Base-by-base conservation (phyloP, 1,140 invertebrate species). In the Solenopsis invicta region DNA sequence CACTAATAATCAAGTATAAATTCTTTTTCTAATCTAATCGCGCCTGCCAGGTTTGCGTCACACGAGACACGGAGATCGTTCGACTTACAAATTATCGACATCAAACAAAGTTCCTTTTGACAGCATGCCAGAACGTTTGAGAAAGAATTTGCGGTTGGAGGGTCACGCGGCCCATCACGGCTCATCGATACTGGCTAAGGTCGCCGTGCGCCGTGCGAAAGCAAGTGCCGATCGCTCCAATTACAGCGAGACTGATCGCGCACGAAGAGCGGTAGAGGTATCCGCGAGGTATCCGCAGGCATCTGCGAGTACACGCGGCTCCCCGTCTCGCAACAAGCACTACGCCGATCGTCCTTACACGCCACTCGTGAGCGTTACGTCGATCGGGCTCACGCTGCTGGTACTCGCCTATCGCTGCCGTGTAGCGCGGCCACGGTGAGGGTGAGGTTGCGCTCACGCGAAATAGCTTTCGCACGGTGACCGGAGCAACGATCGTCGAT, bases 151-250 rank as follows among this genome's bases (percentile, higher is more conserved):
- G 75, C 91, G 91, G 91, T 90, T 87, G 69, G 77, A 85, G 77
- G 82, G 61, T 89, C 85, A 75, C 87, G 90, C 90, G 86, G 81
- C 18, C 41, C 41, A 87, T 72, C 85, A 71, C 41, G 81, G 67
- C 74, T 72, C 80, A 37, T 64, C 77, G 61, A 66, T 69, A 66
- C 74, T 62, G 29, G 59, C 84, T 71, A 56, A 84, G 80, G 80
- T 74, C 80, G 69, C 92, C 34, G 75, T 88, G 89, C 88, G 85
- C 86, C 91, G 93, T 92, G 92, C 87, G 92, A 92, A 94, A 93
- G 92, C 93, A 92, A 93, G 92, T 92, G 90, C 90, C 89, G 91
- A 92, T 92, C 92, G 92, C 92, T 93, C 92, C 92, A 93, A 94
- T 94, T 93, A 93, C 93, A 89, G 59, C 66, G 74, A 69, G 81